Evolutionary conservation across 2,888 invertebrate species (phyloP).

Genomic region (Lepidochitona cinerea): DNA sequence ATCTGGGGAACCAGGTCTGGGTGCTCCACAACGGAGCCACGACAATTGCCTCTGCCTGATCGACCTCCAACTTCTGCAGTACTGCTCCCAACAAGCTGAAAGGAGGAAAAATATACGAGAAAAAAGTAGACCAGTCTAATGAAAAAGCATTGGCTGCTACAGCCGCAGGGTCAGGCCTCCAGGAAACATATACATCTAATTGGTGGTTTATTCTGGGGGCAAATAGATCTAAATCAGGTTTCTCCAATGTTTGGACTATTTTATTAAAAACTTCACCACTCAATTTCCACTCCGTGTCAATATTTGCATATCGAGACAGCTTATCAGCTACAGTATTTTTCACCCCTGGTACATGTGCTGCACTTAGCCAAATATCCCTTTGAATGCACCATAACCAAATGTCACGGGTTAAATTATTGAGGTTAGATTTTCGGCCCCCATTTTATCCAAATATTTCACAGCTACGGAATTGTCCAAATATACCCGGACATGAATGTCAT

Average conservation of each 20-base stretch:
- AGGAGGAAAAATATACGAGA: conserved; percentile 26
- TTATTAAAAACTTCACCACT: neutral
- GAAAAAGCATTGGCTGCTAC: conserved; percentile 36
- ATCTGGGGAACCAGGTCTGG: conserved; percentile 28
- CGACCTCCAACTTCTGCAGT: too few species aligned
- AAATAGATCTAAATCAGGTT: conserved; percentile 22
- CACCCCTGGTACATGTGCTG: neutral
- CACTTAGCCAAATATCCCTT: too few species aligned
- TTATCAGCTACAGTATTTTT: neutral
- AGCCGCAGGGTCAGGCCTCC: too few species aligned
- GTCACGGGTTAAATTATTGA: neutral
- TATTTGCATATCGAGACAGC: too few species aligned
- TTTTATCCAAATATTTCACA: conserved; percentile 23
- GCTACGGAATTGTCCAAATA: conserved; percentile 25
- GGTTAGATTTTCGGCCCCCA: conserved; percentile 25
- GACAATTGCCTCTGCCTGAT: conserved; percentile 12
- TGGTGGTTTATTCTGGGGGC: conserved; percentile 22
- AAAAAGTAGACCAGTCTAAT: conserved; percentile 7
- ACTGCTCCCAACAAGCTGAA: conserved; percentile 31
- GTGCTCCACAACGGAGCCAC: conserved; percentile 27
- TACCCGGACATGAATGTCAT: conserved; percentile 18
- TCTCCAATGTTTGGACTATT: neutral
- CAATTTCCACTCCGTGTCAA: conserved; percentile 8
- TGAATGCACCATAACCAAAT: neutral
- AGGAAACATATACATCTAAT: conserved; percentile 12